These are phyloP conservation scores for Phyllostomus hastatus DNA, from an alignment of 2,113 vertebrate genomes.

Conservation along the genomic window DNA sequence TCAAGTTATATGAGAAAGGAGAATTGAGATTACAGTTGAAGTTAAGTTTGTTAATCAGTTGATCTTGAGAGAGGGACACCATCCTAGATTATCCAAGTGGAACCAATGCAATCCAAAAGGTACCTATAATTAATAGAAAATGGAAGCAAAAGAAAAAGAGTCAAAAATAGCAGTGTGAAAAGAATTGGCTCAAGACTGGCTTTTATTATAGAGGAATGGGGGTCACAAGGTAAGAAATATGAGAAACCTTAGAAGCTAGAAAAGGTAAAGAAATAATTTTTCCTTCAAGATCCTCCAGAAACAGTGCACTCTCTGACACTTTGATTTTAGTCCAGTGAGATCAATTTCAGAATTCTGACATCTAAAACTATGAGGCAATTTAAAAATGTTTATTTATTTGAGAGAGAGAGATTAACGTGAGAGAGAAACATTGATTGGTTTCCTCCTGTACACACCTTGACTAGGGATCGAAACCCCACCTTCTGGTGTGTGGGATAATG, in stretches of 20 bases:
- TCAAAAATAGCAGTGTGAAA: neutral
- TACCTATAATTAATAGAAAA: neutral
- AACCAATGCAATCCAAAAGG: neutral
- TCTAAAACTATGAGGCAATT: neutral
- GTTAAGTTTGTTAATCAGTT: neutral
- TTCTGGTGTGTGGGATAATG: too few species aligned
- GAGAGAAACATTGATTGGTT: too few species aligned
- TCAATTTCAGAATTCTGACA: neutral
- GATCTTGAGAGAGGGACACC: neutral
- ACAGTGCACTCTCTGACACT: neutral
- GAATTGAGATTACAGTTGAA: neutral
- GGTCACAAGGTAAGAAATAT: neutral
- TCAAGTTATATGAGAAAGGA: neutral
- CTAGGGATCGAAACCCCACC: too few species aligned
- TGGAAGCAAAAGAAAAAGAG: neutral
- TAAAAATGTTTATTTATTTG: too few species aligned
- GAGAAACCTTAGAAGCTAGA: neutral
- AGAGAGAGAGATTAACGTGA: too few species aligned
- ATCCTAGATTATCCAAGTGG: neutral
- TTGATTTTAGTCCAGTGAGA: neutral
- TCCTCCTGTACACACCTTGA: too few species aligned
- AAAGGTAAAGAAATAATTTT: neutral
- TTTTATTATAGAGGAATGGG: neutral
- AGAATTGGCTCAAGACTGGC: neutral
- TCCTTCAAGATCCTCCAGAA: neutral